These are phyloP conservation scores for Halcyon malimbica DNA, from an alignment of 2,113 vertebrate genomes.

Conservation along the genomic window DNA sequence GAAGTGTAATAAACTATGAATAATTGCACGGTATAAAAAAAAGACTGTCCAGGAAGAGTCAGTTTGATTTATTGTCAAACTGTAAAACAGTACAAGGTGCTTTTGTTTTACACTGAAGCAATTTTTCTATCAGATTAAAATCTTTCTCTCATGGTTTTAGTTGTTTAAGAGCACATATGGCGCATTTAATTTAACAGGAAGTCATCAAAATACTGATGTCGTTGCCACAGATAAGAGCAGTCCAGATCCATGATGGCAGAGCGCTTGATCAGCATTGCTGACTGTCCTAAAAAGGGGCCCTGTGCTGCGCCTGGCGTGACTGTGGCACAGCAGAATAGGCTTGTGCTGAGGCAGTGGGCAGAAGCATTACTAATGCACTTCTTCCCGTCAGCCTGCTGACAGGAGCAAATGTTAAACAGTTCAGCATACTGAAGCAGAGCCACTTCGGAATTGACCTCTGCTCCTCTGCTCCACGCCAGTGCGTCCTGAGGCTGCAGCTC, in stretches of 20 bases:
- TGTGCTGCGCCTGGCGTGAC: background rate
- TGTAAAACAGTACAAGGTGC: background rate
- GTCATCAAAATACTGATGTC: background rate
- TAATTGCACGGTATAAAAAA: background rate
- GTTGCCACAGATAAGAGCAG: slow-evolving; percentile 5
- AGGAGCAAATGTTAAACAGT: slow-evolving; percentile 25
- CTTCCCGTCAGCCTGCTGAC: slow-evolving; percentile 32
- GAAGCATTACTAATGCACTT: background rate
- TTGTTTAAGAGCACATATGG: background rate
- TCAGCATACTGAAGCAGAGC: background rate
- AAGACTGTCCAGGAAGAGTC: background rate
- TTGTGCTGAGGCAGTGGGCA: slow-evolving; percentile 5
- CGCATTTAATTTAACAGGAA: background rate
- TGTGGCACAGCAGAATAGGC: background rate
- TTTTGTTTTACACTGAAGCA: slow-evolving; percentile 11
- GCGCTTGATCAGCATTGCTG: slow-evolving; percentile 15
- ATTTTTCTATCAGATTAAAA: background rate
- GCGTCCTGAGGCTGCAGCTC: background rate
- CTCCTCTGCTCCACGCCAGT: background rate
- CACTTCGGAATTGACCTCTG: background rate
- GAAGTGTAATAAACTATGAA: slow-evolving; percentile 4
- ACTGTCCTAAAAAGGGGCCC: background rate
- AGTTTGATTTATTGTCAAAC: background rate
- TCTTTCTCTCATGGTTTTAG: background rate
- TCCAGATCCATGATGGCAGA: background rate